Evolutionary conservation across 2,888 invertebrate species (phyloP).

Genomic region (Embidobia sp.): DNA sequence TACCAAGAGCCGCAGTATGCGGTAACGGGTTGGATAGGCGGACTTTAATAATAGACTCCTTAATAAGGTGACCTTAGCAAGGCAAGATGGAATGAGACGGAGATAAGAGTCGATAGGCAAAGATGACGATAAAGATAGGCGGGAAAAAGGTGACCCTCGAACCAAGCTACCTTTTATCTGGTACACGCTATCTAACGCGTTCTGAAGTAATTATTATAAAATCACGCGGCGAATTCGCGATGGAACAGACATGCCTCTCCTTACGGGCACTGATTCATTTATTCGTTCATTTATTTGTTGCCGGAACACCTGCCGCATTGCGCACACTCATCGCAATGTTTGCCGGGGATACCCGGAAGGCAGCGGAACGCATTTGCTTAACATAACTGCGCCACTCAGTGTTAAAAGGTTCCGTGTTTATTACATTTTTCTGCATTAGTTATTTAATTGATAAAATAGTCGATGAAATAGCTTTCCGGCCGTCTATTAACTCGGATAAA

Average conservation of each 20-base stretch:
- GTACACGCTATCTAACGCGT: conserved; percentile 52
- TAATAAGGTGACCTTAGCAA: conserved; percentile 76
- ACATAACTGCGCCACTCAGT: too few species aligned
- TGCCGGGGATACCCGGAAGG: conserved; percentile 30
- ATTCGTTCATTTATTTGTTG: conserved; percentile 37
- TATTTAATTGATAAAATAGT: too few species aligned
- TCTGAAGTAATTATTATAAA: conserved; percentile 75
- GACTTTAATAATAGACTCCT: conserved; percentile 77
- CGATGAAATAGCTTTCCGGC: too few species aligned
- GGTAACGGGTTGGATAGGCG: conserved; percentile 76
- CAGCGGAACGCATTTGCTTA: conserved; percentile 25
- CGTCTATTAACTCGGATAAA: too few species aligned
- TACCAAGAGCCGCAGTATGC: conserved; percentile 67
- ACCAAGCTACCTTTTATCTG: conserved; percentile 59
- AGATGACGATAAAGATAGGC: conserved; percentile 4
- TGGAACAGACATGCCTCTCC: conserved; percentile 72
- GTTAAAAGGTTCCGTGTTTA: too few species aligned
- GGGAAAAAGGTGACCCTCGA: conserved; percentile 66
- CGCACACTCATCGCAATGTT: conserved; percentile 27
- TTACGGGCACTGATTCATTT: conserved; percentile 63
- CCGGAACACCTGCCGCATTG: conserved; percentile 58
- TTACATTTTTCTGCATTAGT: too few species aligned
- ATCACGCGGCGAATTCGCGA: conserved; percentile 69
- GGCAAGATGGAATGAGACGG: conserved; percentile 59
- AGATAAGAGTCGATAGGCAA: conserved; percentile 9